Base-by-base conservation (phyloP, 2,888 invertebrate genomes). In the Pseudanteris insignis region DNA sequence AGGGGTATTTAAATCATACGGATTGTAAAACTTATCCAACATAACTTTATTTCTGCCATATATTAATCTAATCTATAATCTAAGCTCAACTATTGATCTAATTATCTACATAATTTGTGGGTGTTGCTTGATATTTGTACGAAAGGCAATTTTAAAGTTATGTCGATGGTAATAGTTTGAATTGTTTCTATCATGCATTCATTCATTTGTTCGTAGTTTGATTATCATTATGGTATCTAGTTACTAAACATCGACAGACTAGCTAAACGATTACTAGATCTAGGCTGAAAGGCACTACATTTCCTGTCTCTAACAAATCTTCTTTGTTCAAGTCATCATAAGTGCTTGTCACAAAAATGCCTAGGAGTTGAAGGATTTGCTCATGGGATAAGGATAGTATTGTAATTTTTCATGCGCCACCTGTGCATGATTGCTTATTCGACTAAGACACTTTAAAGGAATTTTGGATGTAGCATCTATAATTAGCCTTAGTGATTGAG, bases 261-360 rank as follows among this genome's bases (percentile, higher is more conserved):
- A 58, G 28, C 58, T 58, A 58, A 58, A 58, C 58, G 46, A 40
- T 40, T 51, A 58, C 58, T 57, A 50, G 43, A 14, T 41, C 58
- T 58, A 58, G 33, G 50, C 47, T 58, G 34, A 30, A n/a, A 50
- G 50, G 58, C 58, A 58, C 58, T 58, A 58, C 58, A 12, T 33
- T 46, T 36, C 38, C 15, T 38, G 10, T 48, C 18, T 14, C n/a
- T 30, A 18, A 18, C 3, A 18, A 18, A 28, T 33, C 13, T 40
- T 30, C 13, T 14, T 37, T 36, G 5, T 15, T 40, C 21, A 2
- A 38, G 6, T 32, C 11, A 32, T 48, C 15, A 10, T 14, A 29
- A 32, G 7, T 43, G 21, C 30, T 48, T 37, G 24, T 48, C 14
- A 24, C 28, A 38, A 25, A 9, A 7, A 15, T 10, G 1, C 13